Evolutionary conservation across 1,140 invertebrate genomes (phyloP), one percentile per base, ranked within the genome.

Genomic region (Drosophila tropicalis): DNA sequence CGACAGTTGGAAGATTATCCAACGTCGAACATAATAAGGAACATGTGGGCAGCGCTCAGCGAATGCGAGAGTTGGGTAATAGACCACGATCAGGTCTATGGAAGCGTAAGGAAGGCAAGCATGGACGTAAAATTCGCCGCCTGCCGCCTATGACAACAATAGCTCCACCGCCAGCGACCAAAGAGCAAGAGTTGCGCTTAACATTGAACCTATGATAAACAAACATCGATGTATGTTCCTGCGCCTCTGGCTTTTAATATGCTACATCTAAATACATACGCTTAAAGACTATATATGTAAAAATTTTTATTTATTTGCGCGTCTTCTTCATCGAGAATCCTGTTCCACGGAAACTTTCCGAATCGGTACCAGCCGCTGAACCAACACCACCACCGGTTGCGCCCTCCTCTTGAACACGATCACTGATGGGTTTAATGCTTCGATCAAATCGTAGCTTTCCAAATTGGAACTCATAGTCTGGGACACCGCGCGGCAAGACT

Each of bases 381-480:
- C 44, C 44, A 7, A 3, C 17, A 22, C 44, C 19, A 12, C 44
- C 70, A 22, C 64, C 41, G 12, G 75, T 32, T 61, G 70, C 80
- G 2, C 44, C 55, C 1, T 87, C 66, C 67, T 94, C 93, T 64
- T 92, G 91, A 75, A 60, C 62, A 5, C 90, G 76, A 81, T 94
- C 82, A 68, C 92, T 92, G 81, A 95, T 92, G 92, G 94, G 93
- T 32, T 93, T 93, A 39, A 94, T 93, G 79, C 94, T 94, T 71
- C 96, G 93, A 54, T 98, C 95, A 92, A 99, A 98, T 68, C 94
- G 95, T 0, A 99, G 89, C 4, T 95, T 96, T 6, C 97, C 97
- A 83, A 97, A 94, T 82, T 96, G 94, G 90, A 97, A 98, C 83
- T 98, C 96, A 91, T 98, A 98, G 93, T 99, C 98, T n/a, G 98